phyloP scores from a whole-genome alignment of 2,888 invertebrate genomes.

The Noctua pronuba region DNA sequence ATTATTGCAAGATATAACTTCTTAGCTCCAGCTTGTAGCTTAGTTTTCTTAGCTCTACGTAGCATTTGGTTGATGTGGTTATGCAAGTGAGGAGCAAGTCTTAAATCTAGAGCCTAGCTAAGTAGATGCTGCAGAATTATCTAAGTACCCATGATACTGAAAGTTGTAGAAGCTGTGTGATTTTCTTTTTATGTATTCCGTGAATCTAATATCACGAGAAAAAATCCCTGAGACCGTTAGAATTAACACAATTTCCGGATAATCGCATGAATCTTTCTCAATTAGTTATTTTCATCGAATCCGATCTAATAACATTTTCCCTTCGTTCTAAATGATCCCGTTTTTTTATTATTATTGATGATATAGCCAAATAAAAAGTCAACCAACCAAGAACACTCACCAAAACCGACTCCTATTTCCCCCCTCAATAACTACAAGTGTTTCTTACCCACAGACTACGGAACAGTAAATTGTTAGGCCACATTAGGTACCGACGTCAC shows the following conservation, averaged over 20 bases:
- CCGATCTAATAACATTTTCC: background rate
- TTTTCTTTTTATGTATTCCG: background rate
- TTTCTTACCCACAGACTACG: background rate
- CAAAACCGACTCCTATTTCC: background rate
- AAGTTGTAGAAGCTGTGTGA: background rate
- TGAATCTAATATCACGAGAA: background rate
- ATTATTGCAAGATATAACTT: background rate
- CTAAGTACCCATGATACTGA: background rate
- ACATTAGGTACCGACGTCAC: slow-evolving; percentile 35
- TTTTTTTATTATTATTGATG: background rate
- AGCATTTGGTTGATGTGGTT: background rate
- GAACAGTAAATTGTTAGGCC: slow-evolving; percentile 26
- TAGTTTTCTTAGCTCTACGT: background rate
- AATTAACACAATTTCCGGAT: background rate
- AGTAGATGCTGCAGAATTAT: background rate
- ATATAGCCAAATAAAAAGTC: background rate
- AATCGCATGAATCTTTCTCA: background rate
- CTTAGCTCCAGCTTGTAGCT: background rate
- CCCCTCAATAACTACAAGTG: slow-evolving; percentile 12
- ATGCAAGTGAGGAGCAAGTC: background rate
- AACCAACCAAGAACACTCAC: background rate
- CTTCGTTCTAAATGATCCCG: background rate
- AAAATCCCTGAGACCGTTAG: background rate
- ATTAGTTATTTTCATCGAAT: background rate
- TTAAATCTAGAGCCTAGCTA: background rate